Conservation (phyloP, 1,140 invertebrate genomes). For the Anoplolepis gracilipes region DNA sequence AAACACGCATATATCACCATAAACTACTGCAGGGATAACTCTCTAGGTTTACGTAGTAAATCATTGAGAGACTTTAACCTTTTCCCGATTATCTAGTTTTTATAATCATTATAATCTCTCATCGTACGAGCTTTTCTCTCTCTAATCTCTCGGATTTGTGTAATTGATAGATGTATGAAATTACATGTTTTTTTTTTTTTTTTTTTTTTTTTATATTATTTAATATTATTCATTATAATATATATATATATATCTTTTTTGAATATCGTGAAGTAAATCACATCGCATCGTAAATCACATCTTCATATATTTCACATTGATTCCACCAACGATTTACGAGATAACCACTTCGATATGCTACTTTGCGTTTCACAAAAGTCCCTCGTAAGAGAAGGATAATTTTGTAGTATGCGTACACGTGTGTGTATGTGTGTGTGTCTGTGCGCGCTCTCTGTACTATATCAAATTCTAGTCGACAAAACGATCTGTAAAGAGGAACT, state of each 20-base stretch:
- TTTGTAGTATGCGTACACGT: background rate
- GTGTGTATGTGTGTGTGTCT: no score
- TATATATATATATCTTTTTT: constrained; percentile 15
- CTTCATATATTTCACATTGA: constrained; percentile 38
- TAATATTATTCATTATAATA: background rate
- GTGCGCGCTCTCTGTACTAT: constrained; percentile 1
- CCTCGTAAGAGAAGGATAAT: constrained; percentile 28
- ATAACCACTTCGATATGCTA: constrained; percentile 61
- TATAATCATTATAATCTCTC: constrained; percentile 20
- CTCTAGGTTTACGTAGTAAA: constrained; percentile 13
- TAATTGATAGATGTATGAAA: background rate
- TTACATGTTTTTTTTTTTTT: no score
- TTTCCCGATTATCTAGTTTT: constrained; percentile 23
- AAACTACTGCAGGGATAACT: constrained; percentile 49
- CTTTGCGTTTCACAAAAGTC: constrained; percentile 59
- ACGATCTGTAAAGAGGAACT: constrained; percentile 60
- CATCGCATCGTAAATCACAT: constrained; percentile 41
- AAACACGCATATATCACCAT: constrained; percentile 43
- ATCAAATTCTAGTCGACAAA: constrained; percentile 62
- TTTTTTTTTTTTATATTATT: background rate
- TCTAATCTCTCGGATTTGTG: background rate
- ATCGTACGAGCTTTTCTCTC: background rate
- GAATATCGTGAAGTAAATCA: constrained; percentile 32
- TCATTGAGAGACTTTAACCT: constrained; percentile 33
- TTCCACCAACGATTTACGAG: constrained; percentile 54